Conservation (phyloP, 2,113 vertebrate species). For the Calypte anna region DNA sequence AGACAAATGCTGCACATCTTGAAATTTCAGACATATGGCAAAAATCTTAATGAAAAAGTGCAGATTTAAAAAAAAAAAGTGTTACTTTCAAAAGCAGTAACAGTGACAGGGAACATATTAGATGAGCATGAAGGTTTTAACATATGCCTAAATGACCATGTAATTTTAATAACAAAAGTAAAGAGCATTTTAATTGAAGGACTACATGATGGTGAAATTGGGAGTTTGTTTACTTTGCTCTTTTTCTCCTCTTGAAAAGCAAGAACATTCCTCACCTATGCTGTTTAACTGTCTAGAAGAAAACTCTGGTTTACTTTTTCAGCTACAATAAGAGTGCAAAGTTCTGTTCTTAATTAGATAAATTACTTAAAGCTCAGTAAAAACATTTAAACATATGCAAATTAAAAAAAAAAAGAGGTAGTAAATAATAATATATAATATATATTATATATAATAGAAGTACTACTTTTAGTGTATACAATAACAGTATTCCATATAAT, state of each 20-base stretch:
- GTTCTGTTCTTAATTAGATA: not conserved
- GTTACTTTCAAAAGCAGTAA: not conserved
- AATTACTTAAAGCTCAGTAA: not conserved
- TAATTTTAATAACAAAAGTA: not conserved
- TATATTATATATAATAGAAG: too few species aligned
- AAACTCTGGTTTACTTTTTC: not conserved
- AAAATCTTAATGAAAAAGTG: not conserved
- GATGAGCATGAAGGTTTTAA: not conserved
- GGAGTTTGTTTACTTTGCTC: not conserved
- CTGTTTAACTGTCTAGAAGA: not conserved
- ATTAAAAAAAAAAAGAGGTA: too few species aligned
- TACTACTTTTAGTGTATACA: too few species aligned
- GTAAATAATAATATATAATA: too few species aligned
- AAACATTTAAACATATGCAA: not conserved
- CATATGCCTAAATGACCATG: not conserved
- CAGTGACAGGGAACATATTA: not conserved
- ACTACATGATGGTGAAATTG: rapidly evolving
- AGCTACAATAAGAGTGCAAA: not conserved
- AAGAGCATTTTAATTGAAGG: not conserved
- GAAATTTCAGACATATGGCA: not conserved
- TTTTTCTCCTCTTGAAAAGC: not conserved
- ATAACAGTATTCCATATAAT: not conserved
- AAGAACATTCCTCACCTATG: not conserved
- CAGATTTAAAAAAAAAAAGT: not conserved
- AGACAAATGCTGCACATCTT: not conserved